Base-by-base conservation (phyloP, 2,888 invertebrate species). In the Gastrophysa polygoni region DNA sequence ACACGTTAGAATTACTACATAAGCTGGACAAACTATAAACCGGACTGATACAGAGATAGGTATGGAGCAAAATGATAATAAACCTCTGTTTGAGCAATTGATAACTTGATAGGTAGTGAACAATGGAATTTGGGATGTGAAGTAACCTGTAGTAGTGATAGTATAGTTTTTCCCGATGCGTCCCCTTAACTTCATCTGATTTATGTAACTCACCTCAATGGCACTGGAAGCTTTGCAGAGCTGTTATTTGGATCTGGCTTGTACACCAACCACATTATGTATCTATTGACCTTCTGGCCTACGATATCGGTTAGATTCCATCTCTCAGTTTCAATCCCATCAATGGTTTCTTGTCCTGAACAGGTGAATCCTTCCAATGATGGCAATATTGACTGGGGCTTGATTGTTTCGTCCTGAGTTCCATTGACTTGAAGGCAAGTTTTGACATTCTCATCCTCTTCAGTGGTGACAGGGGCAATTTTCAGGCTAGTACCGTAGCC, bases 391-490 rank as follows among this genome's bases (percentile, higher is more conserved):
- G 88, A 84, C 82, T 97, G 96, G 0, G 91, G 85, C 0, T 80
- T 75, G 47, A 95, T 86, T 32, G 82, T 80, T 48, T 81, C 77
- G 0, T 88, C 86, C 0, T 76, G 72, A 0, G 89, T 87, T 0
- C 96, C 96, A 78, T 95, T 92, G 0, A 93, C 89, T 83, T 91
- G 90, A 20, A 97, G 87, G 73, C 96, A 97, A 0, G 90, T 91
- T 51, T 87, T 82, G 64, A 88, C 82, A 79, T 96, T 96, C 38
- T 83, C 68, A 18, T 87, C 83, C 0, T 84, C 82, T 74, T 93
- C 91, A 0, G 91, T 95, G 0, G 93, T 93, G 58, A 96, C 86
- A 0, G 95, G 95, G 0, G 93, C 95, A 49, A 97, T 75, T 86
- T 95, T 95, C 21, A 93, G 81, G 64, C 89, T 89, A 0, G 89